Base-by-base conservation (phyloP, 2,797 vertebrate genomes). In the Dallia pectoralis region DNA sequence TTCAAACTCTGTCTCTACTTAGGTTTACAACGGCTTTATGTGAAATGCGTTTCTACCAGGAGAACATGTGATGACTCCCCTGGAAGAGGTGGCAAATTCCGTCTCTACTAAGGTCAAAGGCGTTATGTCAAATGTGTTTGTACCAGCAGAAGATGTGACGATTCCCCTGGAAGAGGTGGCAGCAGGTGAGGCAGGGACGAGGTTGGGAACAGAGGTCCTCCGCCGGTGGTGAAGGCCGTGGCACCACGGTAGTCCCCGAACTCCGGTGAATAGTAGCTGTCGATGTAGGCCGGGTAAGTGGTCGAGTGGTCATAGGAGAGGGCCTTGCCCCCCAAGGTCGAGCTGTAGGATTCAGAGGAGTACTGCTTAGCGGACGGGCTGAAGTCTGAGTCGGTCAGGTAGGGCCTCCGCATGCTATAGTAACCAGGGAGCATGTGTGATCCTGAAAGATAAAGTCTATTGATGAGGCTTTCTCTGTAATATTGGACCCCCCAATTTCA, bases 331-430 rank as follows among this genome's bases (percentile, higher is more conserved):
- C 81, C 86, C 72, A 88, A 61, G 1, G 90, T 29, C 8, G 92
- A 77, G 1, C 86, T 25, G 80, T 88, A 94, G 75, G 77, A 68
- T 9, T 96, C 93, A 0, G 80, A 77, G 1, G 81, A 78, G 79
- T 93, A 86, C 67, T 90, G 92, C 79, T 94, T 96, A 18, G 85
- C 51, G 71, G 33, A 72, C 83, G 94, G 93, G 69, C 83, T 82
- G 75, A 95, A 90, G 62, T 96, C 95, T 0, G 92, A 76, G 30
- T 95, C 94, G 0, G 92, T 81, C 0, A 92, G 66, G 80, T 94
- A 91, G 3, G 94, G 61, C 69, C 94, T 93, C 76, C 92, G 82
- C 70, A 92, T 73, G 0, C 93, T 82, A 0, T 93, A 94, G 87
- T 91, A 95, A 61, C 91, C 81, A 2, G 94, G 79, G 0, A 64